These are phyloP conservation scores for Steinernema feltiae DNA, from an alignment of 1,140 invertebrate genomes.

Conservation along the genomic window DNA sequence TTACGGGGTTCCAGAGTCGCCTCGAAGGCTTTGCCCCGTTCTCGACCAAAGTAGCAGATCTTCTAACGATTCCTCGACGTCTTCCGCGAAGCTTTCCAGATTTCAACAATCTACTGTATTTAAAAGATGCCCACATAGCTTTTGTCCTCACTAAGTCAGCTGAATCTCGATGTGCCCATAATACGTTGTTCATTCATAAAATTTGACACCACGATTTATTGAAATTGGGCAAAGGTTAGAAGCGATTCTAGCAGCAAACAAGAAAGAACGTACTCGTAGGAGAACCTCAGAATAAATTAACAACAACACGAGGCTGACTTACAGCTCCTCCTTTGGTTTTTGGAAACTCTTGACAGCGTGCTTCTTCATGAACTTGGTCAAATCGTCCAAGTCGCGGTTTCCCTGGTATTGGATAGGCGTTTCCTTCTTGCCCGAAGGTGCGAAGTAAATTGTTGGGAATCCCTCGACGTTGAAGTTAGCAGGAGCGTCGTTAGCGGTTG, in stretches of 20 bases:
- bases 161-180: constrained; percentile 3
- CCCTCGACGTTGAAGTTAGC: constrained; percentile 61
- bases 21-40: not conserved
- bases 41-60: not conserved
- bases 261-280: not conserved
- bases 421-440: constrained; percentile 60
- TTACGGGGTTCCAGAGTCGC: not conserved
- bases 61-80: not conserved
- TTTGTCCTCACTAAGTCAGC: not conserved
- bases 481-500: constrained; percentile 62
- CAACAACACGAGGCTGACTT: constrained; percentile 7
- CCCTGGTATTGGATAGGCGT: constrained; percentile 60
- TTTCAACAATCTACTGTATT: not conserved
- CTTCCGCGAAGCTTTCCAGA: constrained; percentile 6
- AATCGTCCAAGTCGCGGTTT: constrained; percentile 59
- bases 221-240: too few species aligned
- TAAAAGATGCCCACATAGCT: not conserved
- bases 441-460: constrained; percentile 63
- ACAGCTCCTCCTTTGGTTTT: constrained; percentile 42
- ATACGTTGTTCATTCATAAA: not conserved
- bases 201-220: not conserved
- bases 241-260: not conserved
- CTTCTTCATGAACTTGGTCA: constrained; percentile 56
- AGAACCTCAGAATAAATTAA: not conserved
- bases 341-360: constrained; percentile 56